Conservation (phyloP, 1,140 invertebrate species). For the Eumaeus atala region DNA sequence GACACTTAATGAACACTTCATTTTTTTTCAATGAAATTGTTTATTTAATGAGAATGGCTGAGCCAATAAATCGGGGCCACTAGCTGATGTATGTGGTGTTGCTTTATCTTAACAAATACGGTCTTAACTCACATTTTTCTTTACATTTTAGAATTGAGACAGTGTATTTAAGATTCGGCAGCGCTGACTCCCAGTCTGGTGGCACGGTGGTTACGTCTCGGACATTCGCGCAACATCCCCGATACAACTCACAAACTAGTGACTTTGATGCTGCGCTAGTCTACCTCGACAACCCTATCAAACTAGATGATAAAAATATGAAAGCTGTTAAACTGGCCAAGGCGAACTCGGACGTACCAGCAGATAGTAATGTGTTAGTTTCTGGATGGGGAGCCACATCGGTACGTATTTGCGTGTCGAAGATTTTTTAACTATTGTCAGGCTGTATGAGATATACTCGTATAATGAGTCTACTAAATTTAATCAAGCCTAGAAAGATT, state of each 20-base stretch:
- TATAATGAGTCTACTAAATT: not conserved
- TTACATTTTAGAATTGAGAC: slow-evolving; percentile 35
- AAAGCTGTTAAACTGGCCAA: slow-evolving; percentile 22
- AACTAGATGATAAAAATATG: slow-evolving; percentile 4
- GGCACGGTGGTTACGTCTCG: slow-evolving; percentile 27
- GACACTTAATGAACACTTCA: no score
- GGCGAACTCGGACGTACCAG: slow-evolving; percentile 18
- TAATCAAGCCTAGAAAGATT: not conserved
- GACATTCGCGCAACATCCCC: slow-evolving; percentile 36
- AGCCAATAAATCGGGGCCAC: no score
- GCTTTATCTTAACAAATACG: no score
- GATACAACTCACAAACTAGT: slow-evolving; percentile 36
- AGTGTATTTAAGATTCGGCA: slow-evolving; percentile 39
- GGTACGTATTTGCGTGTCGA: slow-evolving; percentile 48
- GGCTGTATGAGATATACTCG: no score
- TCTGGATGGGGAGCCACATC: slow-evolving; percentile 57
- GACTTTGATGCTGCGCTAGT: slow-evolving; percentile 40
- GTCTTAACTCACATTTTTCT: no score
- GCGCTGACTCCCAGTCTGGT: slow-evolving; percentile 31
- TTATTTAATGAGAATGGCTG: no score
- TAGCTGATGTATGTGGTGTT: no score
- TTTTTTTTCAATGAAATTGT: no score
- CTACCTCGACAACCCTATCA: not conserved
- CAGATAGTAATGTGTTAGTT: slow-evolving; percentile 36
- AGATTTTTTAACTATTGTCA: no score